A percentile compares a stretch with the other conserved stretches of the same genome.
phyloP scores from a whole-genome alignment of 2,797 vertebrate species.

The Syngnathus acus region DNA sequence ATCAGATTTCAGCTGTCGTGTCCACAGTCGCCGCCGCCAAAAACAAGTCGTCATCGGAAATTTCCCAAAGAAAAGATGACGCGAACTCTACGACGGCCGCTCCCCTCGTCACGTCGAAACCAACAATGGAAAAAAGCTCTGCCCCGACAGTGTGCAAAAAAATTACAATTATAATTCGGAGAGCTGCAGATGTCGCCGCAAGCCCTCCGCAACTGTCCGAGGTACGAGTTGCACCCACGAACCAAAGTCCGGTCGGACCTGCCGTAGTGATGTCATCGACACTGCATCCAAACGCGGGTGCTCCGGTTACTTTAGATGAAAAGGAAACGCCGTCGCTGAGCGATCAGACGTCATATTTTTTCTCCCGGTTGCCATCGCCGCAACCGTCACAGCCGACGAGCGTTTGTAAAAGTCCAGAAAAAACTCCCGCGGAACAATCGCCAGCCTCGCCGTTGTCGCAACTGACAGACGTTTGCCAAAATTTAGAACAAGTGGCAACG shows the following conservation, averaged over 20 bases:
- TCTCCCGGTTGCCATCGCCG: neutral
- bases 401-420: too few species aligned
- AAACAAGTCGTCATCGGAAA: neutral
- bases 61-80: conserved; percentile 5
- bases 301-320: neutral
- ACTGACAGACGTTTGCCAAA: neutral
- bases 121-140: conserved; percentile 1
- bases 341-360: neutral
- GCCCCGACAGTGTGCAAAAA: neutral
- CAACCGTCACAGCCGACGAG: neutral
- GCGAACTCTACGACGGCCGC: neutral
- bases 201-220: conserved; percentile 1
- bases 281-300: conserved; percentile 4
- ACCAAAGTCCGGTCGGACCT: neutral
- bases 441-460: neutral
- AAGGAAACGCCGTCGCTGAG: neutral
- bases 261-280: neutral
- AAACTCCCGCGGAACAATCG: too few species aligned
- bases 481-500: neutral
- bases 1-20: conserved; percentile 5
- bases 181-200: conserved; percentile 8
- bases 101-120: conserved; percentile 5
- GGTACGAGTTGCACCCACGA: neutral
- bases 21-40: conserved; percentile 14
- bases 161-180: conserved; percentile 31